Evolutionary conservation across 2,888 invertebrate species (phyloP), one percentile per base, ranked within the genome.

Genomic region (Rugalucina vietnamica): DNA sequence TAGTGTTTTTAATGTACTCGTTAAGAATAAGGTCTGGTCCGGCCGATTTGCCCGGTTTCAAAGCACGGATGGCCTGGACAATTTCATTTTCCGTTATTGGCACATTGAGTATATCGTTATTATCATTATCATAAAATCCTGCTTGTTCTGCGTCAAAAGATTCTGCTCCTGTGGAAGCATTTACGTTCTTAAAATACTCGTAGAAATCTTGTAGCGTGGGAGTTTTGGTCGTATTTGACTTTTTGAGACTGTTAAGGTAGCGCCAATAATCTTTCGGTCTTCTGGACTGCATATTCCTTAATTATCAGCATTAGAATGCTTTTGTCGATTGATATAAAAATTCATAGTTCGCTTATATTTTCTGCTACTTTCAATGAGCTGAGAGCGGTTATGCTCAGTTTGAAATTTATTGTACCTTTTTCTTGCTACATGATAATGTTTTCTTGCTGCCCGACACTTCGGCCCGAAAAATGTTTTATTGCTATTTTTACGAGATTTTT

Each of bases 1-100:
- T 54, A 10, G 83, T 70, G 18, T 18, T 18, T 43, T 83, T 79
- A 8, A 83, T 83, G 75, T 74, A 72, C 75, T 83, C 79, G 34
- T 82, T 82, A 34, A 73, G 24, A 27, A 82, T 71, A 12, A 50
- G 34, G 27, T 78, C 82, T 1, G 3, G 5, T 14, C 65, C 43
- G 21, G 78, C 29, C 8, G 71, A 36, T 34, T 83, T 83, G 34
- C 29, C 50, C 8, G 50, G 70, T 24, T 83, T 79, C 2, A 74
- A 8, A 29, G 74, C 50, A 14, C 60, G 37, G 3, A 79, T 79
- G 27, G 27, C 34, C 43, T 27, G 65, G 1, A n/a, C 3, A 54
- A 79, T 79, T 82, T 82, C 79, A 18, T 75, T 36, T 32, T 73
- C 74, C 14, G 74, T 82, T 39, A 79, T 70, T 2, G 14, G 37